These are phyloP conservation scores for Drosophila mercatorum DNA, from an alignment of 2,888 invertebrate species.

Conservation along the genomic window DNA sequence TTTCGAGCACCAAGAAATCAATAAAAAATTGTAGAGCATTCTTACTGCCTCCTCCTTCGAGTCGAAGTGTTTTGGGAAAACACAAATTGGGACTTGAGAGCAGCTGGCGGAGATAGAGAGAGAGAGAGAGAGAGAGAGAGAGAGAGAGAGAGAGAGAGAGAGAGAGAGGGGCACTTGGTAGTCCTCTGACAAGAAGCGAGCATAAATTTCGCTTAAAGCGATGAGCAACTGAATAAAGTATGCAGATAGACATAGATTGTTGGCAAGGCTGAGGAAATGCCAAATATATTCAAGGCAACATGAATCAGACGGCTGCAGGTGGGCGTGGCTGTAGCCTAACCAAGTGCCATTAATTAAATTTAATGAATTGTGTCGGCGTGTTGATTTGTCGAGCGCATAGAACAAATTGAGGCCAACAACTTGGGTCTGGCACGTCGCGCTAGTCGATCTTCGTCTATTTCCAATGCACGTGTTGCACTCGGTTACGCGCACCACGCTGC, in stretches of 20 bases:
- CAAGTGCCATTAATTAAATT: conserved; percentile 68
- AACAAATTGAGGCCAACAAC: conserved; percentile 36
- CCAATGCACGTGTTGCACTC: conserved; percentile 38
- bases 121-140: conserved; percentile 5
- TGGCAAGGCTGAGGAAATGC: not conserved
- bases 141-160: conserved; percentile 8
- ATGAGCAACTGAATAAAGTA: conserved; percentile 21
- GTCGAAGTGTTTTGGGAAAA: conserved; percentile 11
- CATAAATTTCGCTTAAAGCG: conserved; percentile 19
- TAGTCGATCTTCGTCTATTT: conserved; percentile 39
- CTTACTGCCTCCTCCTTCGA: not conserved
- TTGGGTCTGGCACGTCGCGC: conserved; percentile 14
- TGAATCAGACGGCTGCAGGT: conserved; percentile 40
- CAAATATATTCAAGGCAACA: conserved; percentile 25
- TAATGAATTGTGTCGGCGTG: conserved; percentile 72
- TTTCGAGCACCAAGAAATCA: conserved; percentile 42
- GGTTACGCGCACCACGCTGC: conserved; percentile 19
- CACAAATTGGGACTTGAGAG: conserved; percentile 19
- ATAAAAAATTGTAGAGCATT: conserved; percentile 23
- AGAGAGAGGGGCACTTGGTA: conserved; percentile 12
- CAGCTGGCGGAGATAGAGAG: conserved; percentile 29
- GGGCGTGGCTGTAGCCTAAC: conserved; percentile 43
- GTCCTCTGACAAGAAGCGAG: not conserved
- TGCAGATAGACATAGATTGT: conserved; percentile 38
- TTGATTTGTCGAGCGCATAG: conserved; percentile 59